A percentile compares a stretch with the other conserved stretches of the same genome.
Conservation (phyloP, 2,797 vertebrate species). For the Acipenser oxyrinchus region DNA sequence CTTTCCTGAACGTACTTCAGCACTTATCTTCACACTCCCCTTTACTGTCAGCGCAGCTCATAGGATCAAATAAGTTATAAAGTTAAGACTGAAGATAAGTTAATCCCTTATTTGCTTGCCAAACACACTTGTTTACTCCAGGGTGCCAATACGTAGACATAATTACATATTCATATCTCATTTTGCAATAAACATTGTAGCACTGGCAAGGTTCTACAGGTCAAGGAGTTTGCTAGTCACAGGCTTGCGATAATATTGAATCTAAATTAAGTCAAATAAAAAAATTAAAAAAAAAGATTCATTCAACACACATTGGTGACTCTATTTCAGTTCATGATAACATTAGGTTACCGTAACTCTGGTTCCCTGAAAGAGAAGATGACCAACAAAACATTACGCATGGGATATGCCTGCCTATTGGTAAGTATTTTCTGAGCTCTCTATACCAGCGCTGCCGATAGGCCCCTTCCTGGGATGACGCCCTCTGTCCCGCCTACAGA, state of each 20-base stretch:
- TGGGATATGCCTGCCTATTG: too few species aligned
- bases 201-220: conserved; percentile 47
- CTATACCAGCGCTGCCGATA: too few species aligned
- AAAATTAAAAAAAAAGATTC: not conserved
- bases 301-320: too few species aligned
- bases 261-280: not conserved
- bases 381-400: too few species aligned
- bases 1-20: conserved; percentile 10
- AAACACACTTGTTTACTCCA: conserved; percentile 61
- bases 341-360: not conserved
- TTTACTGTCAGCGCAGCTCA: conserved; percentile 71
- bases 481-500: too few species aligned
- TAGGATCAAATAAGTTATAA: conserved; percentile 47
- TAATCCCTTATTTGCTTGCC: conserved; percentile 64
- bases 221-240: conserved; percentile 29
- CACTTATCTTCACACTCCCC: conserved; percentile 58
- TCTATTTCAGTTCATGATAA: not conserved
- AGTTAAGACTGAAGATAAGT: conserved; percentile 51
- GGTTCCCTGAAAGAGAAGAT: too few species aligned
- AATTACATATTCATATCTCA: conserved; percentile 53
- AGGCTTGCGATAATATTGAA: conserved; percentile 19
- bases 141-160: conserved; percentile 45
- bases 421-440: too few species aligned
- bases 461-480: too few species aligned
- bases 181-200: conserved; percentile 46